These are phyloP conservation scores for Phyllotreta striolata DNA, from an alignment of 2,888 invertebrate species.

Conservation along the genomic window DNA sequence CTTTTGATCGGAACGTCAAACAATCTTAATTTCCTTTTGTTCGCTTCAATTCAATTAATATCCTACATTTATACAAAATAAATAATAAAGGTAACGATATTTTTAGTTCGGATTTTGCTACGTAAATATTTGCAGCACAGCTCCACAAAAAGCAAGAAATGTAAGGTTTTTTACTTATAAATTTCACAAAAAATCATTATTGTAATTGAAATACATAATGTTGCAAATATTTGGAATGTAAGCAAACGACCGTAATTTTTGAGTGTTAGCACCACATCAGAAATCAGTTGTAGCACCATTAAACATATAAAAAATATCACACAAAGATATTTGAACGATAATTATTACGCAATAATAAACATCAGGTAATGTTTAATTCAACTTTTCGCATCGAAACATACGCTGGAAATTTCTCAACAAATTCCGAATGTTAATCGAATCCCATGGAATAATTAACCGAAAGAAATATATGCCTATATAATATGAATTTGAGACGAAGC, in stretches of 20 bases:
- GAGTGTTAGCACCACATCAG: constrained; percentile 28
- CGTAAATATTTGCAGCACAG: constrained; percentile 15
- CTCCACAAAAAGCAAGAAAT: background rate
- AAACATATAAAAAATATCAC: constrained; percentile 23
- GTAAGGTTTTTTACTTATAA: no score
- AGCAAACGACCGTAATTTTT: no score
- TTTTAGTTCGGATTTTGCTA: constrained; percentile 18
- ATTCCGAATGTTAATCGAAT: constrained; percentile 3
- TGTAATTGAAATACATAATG: no score
- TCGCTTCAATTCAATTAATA: constrained; percentile 17
- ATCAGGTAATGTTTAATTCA: no score
- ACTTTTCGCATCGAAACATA: no score
- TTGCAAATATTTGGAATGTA: no score
- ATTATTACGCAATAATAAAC: no score
- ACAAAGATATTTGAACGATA: constrained; percentile 26
- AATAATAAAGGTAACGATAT: constrained; percentile 28
- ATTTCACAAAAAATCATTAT: no score
- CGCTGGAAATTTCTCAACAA: no score
- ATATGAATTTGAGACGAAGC: constrained; percentile 12
- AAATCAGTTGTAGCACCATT: constrained; percentile 33
- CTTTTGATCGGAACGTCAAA: background rate
- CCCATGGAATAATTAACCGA: background rate
- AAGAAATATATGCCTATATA: constrained; percentile 2
- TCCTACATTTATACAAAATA: constrained; percentile 25
- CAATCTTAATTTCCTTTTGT: constrained; percentile 4